phyloP scores from a whole-genome alignment of 1,140 invertebrate genomes.

The Megathymus violae region DNA sequence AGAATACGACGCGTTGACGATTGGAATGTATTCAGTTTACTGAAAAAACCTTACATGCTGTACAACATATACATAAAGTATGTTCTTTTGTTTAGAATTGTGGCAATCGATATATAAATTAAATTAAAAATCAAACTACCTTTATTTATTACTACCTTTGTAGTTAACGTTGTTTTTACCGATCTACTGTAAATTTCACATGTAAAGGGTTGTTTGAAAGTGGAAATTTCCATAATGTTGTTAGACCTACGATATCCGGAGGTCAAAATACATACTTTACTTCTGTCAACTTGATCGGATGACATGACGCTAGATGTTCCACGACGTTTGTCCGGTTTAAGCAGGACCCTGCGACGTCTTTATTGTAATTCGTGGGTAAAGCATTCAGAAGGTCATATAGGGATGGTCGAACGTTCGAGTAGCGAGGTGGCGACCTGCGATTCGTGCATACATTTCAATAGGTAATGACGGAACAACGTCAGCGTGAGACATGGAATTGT shows the following conservation, averaged over 20 bases:
- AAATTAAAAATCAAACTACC: too few relatives aligned
- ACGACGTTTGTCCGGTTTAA: slow-evolving; percentile 44
- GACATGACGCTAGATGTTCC: slow-evolving; percentile 36
- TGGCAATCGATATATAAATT: too few relatives aligned
- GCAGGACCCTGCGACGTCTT: slow-evolving; percentile 35
- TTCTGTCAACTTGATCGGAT: slow-evolving; percentile 38
- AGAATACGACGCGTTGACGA: too few relatives aligned
- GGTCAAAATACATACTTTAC: slow-evolving; percentile 52
- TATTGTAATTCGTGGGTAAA: slow-evolving; percentile 36
- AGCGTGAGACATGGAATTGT: slow-evolving; percentile 47
- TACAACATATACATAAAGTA: too few relatives aligned
- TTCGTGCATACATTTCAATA: slow-evolving; percentile 77
- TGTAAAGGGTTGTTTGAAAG: slow-evolving; percentile 13
- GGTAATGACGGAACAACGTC: slow-evolving; percentile 64
- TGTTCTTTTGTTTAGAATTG: too few relatives aligned
- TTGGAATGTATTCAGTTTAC: too few relatives aligned
- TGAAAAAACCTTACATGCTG: too few relatives aligned
- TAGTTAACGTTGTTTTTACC: background rate
- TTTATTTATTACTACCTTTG: too few relatives aligned
- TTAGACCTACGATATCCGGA: slow-evolving; percentile 47
- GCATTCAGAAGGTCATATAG: slow-evolving; percentile 42
- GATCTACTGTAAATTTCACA: slow-evolving; percentile 12
- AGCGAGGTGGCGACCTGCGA: slow-evolving; percentile 66
- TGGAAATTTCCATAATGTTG: slow-evolving; percentile 23
- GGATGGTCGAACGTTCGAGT: slow-evolving; percentile 47